Base-by-base conservation (phyloP, 2,797 vertebrate species). In the Alcedo atthis region DNA sequence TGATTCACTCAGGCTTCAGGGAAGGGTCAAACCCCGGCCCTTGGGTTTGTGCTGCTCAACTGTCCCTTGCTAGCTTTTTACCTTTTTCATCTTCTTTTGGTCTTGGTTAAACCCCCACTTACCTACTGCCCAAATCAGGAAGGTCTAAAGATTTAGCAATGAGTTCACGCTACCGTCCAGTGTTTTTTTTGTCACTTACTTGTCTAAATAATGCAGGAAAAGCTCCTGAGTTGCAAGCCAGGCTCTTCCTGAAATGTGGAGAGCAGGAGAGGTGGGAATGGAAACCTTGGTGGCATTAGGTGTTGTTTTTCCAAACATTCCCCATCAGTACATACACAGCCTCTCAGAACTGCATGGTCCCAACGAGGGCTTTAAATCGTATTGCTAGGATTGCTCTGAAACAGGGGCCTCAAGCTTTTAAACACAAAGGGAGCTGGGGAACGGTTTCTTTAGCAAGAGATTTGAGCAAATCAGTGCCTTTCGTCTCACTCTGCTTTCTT, bases 301-400 rank as follows among this genome's bases (percentile, higher is more conserved):
- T 92, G 93, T 85, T 96, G 91, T 94, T 97, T 96, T 96, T 92
- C 93, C 70, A 96, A 95, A 92, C 94, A 97, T 93, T 92, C 93
- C 37, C 90, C 77, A 78, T 87, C 87, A 95, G 81, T 83, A 88
- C 86, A 68, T 61, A 88, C 9, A n/a, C 74, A 19, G 26, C 18
- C 73, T 89, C 80, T 92, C 76, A 74, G 81, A 2, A 4, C 69
- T 58, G 24, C 45, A 46, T 2, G 0, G 63, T 76, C 88, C 81
- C 85, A 73, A n/a, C 0, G 70, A 96, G 91, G 64, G 77, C 90
- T 83, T 92, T 94, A 96, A 95, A 83, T 7, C 30, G 61, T 85
- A 68, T 90, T 94, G 89, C 87, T 94, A 86, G 59, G 54, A 73
- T 84, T 87, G 93, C 71, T 63, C 59, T 86, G 59, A 87, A 88